Base-by-base conservation (phyloP, 2,888 invertebrate species). In the Microplitis manilae region DNA sequence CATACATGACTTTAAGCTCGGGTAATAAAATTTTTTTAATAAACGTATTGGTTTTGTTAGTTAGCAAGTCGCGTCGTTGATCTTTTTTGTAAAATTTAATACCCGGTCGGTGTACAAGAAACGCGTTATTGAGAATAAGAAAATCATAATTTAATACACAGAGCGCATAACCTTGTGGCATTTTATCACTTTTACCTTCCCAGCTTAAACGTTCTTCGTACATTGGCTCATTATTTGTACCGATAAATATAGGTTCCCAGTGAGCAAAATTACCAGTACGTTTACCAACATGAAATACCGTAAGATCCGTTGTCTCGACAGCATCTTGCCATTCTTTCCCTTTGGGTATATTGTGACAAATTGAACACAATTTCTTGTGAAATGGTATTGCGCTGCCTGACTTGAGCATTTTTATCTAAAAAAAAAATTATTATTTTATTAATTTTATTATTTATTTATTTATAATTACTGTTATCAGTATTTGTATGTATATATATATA, bases 101-200 rank as follows among this genome's bases (percentile, higher is more conserved):
- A 71, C 97, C 97, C 0, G 97, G 97, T 84, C 96, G 95, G 91
- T 97, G 97, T 72, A 95, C 96, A 78, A 97, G 92, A 90, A 97
- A 97, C n/a, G 96, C 97, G 90, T 97, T 97, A 91, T 97, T 96
- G 87, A 97, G 90, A 85, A 97, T 97, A 90, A 96, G 94, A 89
- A 97, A 97, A 88, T 97, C 96, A 90, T 97, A 97, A 90, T 97
- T 95, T 89, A 96, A 92, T 40, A 96, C 96, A 90, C 97, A 97
- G 80, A 97, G 93, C 76, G 96, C 94, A 90, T 96, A 97, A 82
- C 97, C 97, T 97, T 97, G 97, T 79, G 97, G 96, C 97, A 97
- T 97, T 91, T 97, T 97, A 90, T 98, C 97, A 90, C 96, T 95
- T 90, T 96, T 96, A 65, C 97, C 97, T 88, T 98, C 97, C 97